Percentiles rank a stretch among this genome's conserved stretches.
Conservation (phyloP, 2,113 vertebrate species). For the Callospermophilus lateralis region DNA sequence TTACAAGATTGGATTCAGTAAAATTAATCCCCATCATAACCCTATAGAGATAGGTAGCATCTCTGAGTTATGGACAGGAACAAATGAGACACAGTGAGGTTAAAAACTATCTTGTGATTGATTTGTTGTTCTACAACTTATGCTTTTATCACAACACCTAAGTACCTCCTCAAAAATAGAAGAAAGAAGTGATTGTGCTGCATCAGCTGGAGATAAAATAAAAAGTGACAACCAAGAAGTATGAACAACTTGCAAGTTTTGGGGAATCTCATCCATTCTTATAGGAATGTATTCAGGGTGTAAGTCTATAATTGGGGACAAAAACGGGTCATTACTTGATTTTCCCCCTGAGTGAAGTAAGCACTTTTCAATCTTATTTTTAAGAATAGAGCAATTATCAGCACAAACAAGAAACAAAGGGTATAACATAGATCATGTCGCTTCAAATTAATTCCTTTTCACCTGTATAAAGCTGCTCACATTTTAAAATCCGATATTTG, state of each 20-base stretch:
- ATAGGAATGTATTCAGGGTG: not conserved
- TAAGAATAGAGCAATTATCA: not conserved
- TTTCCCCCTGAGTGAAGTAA: not conserved
- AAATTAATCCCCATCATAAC: not conserved
- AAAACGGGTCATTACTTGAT: not conserved
- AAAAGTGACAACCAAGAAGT: not conserved
- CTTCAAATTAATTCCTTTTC: not conserved
- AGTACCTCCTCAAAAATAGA: not conserved
- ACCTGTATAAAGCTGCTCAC: not conserved
- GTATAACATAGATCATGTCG: not conserved
- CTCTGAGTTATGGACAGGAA: not conserved
- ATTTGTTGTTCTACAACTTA: not conserved
- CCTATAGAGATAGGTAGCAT: not conserved
- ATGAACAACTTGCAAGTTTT: not conserved
- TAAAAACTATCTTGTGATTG: not conserved
- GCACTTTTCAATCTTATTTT: not conserved
- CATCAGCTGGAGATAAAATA: not conserved
- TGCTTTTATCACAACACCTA: not conserved
- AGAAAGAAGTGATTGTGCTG: not conserved
- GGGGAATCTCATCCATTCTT: not conserved
- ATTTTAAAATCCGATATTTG: not conserved
- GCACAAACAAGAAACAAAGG: not conserved
- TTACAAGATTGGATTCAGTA: not conserved
- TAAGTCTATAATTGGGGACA: not conserved
- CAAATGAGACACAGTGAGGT: not conserved